Evolutionary conservation across 2,888 invertebrate species (phyloP), one percentile per base, ranked within the genome.

Genomic region (Spisula subtruncata): DNA sequence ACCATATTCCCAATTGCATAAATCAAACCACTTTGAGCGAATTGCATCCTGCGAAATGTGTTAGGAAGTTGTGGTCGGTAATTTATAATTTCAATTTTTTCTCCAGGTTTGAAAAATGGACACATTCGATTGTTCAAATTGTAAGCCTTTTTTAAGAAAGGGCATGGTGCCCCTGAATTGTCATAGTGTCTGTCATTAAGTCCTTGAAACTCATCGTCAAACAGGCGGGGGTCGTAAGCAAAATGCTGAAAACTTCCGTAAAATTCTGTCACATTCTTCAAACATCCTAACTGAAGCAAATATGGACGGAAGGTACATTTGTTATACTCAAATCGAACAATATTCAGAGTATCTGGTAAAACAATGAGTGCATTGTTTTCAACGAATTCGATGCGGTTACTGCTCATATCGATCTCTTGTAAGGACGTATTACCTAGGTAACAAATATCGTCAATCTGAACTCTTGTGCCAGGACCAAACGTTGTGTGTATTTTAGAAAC

Each of bases 361-460:
- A 85, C 35, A 2, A 32, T 0, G 5, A 87, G 14, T 16, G 83
- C 35, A 54, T 89, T 83, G 5, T 41, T 83, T 79, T 91, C 89
- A 60, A 89, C 1, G 0, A 79, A 18, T 10, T 85, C 29, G 14
- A 91, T 82, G 60, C 89, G 51, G 66, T 91, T 91, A 20, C 83
- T 71, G 51, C 85, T 79, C 1, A 89, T 4, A 29, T 60, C 75
- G 8, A 91, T 12, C 81, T 88, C 89, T 54, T 80, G 48, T 16
- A 91, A n/a, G 0, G 80, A 66, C 32, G 88, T 89, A 75, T 89
- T 91, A 56, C 89, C 25, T 88, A 89, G 0, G 89, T 0, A 71
- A 88, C 88, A 10, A 46, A 41, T 89, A 91, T 16, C 86, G 86
- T n/a, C 16, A 41, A 56, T 89, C 71, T 41, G 41, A 41, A 41